Percentiles rank a stretch among this genome's conserved stretches.
These are phyloP conservation scores for Echinometra lucunter DNA, from an alignment of 53 echinoderm and acorn worm species.

Conservation along the genomic window DNA sequence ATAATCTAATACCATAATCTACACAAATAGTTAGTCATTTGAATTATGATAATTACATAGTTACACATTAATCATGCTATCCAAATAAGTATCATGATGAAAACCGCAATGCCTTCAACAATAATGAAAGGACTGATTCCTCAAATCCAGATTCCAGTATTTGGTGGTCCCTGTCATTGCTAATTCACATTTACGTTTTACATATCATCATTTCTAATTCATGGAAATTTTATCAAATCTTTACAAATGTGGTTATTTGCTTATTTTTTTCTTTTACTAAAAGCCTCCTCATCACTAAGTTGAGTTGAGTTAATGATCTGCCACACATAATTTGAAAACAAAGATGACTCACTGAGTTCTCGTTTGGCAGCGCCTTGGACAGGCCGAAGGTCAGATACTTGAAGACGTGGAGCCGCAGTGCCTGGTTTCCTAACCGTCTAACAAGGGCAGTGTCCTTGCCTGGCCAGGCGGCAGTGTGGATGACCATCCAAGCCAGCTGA, in stretches of 20 bases:
- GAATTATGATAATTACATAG: too few species aligned
- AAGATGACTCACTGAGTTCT: constrained; percentile 25
- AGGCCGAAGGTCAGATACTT: constrained; percentile 78
- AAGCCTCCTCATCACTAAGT: neutral
- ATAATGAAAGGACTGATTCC: neutral
- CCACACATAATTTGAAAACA: neutral
- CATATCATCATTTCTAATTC: too few species aligned
- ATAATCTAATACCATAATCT: too few species aligned
- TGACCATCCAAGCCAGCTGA: constrained; percentile 85
- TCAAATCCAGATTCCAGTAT: too few species aligned
- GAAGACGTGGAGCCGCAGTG: constrained; percentile 90
- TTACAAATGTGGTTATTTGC: neutral
- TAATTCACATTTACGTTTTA: too few species aligned
- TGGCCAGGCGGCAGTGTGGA: constrained; percentile 82
- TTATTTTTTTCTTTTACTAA: neutral
- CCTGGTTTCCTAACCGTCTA: constrained; percentile 85
- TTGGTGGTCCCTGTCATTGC: too few species aligned
- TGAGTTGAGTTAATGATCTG: neutral
- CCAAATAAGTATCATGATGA: too few species aligned
- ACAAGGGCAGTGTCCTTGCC: constrained; percentile 74
- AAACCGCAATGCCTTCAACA: too few species aligned
- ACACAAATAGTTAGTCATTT: too few species aligned
- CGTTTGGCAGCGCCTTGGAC: constrained; percentile 1
- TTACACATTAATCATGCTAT: too few species aligned
- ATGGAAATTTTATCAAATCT: too few species aligned